phyloP scores from a whole-genome alignment of 2,113 vertebrate species.

The Speoplatyrhinus poulsoni region DNA sequence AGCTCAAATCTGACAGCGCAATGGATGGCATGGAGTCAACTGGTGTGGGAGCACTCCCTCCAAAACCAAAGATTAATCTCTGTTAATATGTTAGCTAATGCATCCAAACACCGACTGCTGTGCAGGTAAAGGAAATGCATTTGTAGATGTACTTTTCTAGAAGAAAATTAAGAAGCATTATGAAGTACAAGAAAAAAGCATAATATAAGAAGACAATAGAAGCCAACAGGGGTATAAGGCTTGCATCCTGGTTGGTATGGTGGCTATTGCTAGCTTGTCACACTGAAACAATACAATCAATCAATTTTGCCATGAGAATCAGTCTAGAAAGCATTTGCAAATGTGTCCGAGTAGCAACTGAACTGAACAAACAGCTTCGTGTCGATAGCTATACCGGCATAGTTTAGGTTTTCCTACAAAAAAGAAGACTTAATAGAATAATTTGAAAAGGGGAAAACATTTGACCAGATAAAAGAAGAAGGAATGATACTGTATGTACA shows the following conservation, averaged over 20 bases:
- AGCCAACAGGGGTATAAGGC: slow-evolving; percentile 22
- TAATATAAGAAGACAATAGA: background rate
- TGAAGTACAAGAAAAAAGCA: too few species aligned
- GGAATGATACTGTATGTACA: background rate
- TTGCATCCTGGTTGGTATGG: background rate
- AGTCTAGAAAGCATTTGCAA: too few species aligned
- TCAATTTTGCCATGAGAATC: too few species aligned
- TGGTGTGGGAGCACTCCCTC: slow-evolving; percentile 18
- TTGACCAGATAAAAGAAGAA: background rate
- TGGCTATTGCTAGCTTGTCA: too few species aligned
- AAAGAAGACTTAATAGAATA: slow-evolving; percentile 8
- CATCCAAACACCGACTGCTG: too few species aligned
- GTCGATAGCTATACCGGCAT: too few species aligned
- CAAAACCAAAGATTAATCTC: slow-evolving; percentile 30
- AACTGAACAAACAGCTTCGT: too few species aligned
- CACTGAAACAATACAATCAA: slow-evolving; percentile 1
- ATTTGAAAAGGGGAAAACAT: background rate
- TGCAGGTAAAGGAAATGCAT: too few species aligned
- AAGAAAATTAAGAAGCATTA: too few species aligned
- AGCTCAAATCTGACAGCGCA: slow-evolving; percentile 37
- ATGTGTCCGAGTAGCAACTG: too few species aligned
- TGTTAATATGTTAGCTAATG: background rate
- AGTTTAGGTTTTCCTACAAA: background rate
- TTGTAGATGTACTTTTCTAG: too few species aligned
- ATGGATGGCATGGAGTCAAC: slow-evolving; percentile 26